These are phyloP conservation scores for Caenorhabditis sulstoni DNA, from an alignment of 2,888 invertebrate genomes.

Conservation along the genomic window DNA sequence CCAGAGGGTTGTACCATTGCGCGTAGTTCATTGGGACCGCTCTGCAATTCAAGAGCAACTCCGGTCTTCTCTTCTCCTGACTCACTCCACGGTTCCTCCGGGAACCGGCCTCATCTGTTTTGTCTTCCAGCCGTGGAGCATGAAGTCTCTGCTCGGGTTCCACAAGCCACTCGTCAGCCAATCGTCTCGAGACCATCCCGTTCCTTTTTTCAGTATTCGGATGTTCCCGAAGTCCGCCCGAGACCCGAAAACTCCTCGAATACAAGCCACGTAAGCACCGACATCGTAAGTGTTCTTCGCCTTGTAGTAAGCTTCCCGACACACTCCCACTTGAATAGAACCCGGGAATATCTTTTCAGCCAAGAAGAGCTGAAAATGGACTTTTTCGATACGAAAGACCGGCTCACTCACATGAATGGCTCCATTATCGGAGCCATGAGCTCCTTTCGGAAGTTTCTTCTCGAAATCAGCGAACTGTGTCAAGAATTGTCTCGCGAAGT, in stretches of 20 bases:
- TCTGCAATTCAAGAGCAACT: constrained; percentile 1
- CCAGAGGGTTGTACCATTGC: constrained; percentile 52
- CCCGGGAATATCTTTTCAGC: constrained; percentile 35
- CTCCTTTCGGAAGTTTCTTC: constrained; percentile 43
- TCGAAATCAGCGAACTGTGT: constrained; percentile 57
- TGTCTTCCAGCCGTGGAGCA: constrained; percentile 57
- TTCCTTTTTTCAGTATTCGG: constrained; percentile 47
- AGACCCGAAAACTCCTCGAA: constrained; percentile 63
- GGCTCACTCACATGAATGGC: constrained; percentile 39
- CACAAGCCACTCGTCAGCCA: constrained; percentile 58
- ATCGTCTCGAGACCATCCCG: constrained; percentile 56
- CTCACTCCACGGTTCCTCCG: constrained; percentile 7
- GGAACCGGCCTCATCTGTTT: constrained; percentile 10
- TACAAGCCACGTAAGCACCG: constrained; percentile 67
- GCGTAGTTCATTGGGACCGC: constrained; percentile 23
- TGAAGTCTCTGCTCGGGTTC: constrained; percentile 49
- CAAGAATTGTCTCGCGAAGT: constrained; percentile 44
- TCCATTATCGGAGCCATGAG: constrained; percentile 61
- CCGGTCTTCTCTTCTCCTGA: not conserved
- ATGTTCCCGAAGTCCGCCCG: constrained; percentile 35
- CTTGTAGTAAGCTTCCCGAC: constrained; percentile 51
- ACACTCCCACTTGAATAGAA: constrained; percentile 21
- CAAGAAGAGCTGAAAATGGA: constrained; percentile 36
- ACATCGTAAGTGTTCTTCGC: constrained; percentile 60
- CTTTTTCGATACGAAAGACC: not conserved